These are phyloP conservation scores for Adelphocoris suturalis DNA, from an alignment of 2,888 invertebrate genomes.

Conservation along the genomic window DNA sequence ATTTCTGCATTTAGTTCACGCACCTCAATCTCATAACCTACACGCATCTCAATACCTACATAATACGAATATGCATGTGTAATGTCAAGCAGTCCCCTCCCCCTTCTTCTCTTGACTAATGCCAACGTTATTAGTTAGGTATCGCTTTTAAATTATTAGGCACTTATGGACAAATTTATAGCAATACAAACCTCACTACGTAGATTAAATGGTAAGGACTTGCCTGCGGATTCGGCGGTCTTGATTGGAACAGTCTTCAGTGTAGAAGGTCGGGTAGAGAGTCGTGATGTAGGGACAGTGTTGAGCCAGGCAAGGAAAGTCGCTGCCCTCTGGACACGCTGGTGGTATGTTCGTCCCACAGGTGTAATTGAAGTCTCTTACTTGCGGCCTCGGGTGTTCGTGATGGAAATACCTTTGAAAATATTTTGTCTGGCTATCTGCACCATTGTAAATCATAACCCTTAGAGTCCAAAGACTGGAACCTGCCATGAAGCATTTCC, in stretches of 20 bases:
- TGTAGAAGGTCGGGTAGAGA: conserved; percentile 26
- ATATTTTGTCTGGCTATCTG: neutral
- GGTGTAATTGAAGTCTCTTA: neutral
- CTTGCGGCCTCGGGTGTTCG: neutral
- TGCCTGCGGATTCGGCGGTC: neutral
- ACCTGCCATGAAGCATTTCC: neutral
- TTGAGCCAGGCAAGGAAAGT: neutral
- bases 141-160: neutral
- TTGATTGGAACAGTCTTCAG: neutral
- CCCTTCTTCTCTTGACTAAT: conserved; percentile 9
- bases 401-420: conserved; percentile 15
- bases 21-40: neutral
- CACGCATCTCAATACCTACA: neutral
- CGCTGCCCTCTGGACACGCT: neutral
- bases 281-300: neutral
- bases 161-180: neutral
- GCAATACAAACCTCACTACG: neutral
- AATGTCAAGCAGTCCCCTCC: conserved; percentile 36
- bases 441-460: neutral
- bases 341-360: neutral
- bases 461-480: neutral
- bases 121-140: neutral
- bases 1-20: no score
- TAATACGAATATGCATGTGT: conserved; percentile 11
- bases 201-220: no score